Percentiles rank a stretch among this genome's conserved stretches.
Evolutionary conservation across 2,888 invertebrate species (phyloP).

Genomic region (Trissonchulus sp.): DNA sequence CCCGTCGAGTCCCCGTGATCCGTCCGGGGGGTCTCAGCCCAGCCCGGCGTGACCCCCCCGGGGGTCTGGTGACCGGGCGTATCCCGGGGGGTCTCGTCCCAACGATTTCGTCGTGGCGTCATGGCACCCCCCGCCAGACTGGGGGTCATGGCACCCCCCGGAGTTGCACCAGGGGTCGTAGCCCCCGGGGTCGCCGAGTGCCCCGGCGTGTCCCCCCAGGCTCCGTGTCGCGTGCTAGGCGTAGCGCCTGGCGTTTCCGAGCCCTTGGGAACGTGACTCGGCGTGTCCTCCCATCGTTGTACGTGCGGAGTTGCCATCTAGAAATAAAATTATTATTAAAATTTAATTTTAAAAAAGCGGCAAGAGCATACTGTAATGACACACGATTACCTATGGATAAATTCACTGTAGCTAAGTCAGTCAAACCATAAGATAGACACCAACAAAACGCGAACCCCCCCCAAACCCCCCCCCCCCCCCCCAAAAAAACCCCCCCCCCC

Average conservation of each 20-base stretch:
- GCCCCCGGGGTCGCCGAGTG: slow-evolving; percentile 70
- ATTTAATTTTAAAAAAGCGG: neutral
- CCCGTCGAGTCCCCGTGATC: slow-evolving; percentile 64
- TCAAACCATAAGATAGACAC: neutral
- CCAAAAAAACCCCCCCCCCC: too few relatives aligned
- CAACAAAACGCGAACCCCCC: too few relatives aligned
- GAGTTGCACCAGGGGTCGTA: slow-evolving; percentile 69
- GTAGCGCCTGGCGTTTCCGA: slow-evolving; percentile 65
- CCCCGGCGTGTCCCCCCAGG: slow-evolving; percentile 95
- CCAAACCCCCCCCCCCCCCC: too few relatives aligned
- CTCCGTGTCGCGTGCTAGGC: slow-evolving; percentile 75
- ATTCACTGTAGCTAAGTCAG: neutral
- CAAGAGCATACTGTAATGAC: neutral
- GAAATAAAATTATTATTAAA: slow-evolving; percentile 30
- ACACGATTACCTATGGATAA: neutral
- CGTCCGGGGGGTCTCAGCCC: slow-evolving; percentile 97
- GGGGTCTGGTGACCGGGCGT: slow-evolving; percentile 72
- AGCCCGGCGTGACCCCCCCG: slow-evolving; percentile 68
- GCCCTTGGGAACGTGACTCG: slow-evolving; percentile 59
- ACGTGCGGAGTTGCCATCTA: slow-evolving; percentile 65
- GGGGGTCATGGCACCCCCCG: slow-evolving; percentile 59
- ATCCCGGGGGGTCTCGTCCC: slow-evolving; percentile 97
- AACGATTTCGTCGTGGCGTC: slow-evolving; percentile 74
- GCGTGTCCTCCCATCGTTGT: slow-evolving; percentile 64
- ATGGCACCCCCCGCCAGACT: slow-evolving; percentile 58